Evolutionary conservation across 2,888 invertebrate species (phyloP), one percentile per base, ranked within the genome.

Genomic region (Epinotia bilunana): DNA sequence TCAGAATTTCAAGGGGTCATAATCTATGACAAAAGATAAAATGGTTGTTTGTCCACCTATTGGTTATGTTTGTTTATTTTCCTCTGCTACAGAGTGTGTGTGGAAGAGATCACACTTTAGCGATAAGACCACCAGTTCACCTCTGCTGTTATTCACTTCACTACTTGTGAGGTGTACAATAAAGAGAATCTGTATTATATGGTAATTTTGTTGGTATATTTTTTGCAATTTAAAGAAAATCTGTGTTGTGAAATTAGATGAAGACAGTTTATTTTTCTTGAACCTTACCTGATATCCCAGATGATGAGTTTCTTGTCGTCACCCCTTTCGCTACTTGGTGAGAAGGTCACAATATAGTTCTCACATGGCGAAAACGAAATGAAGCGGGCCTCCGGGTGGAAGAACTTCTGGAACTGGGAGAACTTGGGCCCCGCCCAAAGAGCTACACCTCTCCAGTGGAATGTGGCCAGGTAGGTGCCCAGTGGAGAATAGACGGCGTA

Each of bases 331-430:
- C 96, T 95, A 75, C 96, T 96, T 0, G 98, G 97, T 53, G 99
- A 98, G 88, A 99, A 99, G 0, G 99, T 98, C 1, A 99, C 98
- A 78, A 99, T 91, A 89, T 99, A 99, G 84, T 98, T 98, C 94
- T 99, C 99, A 90, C 98, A 98, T 0, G 99, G 99, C 12, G 99
- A 99, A 91, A 99, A 99, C 83, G 99, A 99, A 77, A 99, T 98
- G 83, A 98, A 98, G 84, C 99, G 97, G 0, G 99, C 99, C 79
- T 97, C 97, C 0, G 96, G 95, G 84, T 99, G 99, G 76, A 96
- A 96, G 90, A 99, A 99, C 86, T 97, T 97, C 88, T 97, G 98
- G 84, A 99, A 97, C 90, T 99, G 98, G 0, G 96, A 95, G 92
- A 98, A 99, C 83, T 96, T 96, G 33, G 98, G 98, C 0, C 99